These are phyloP conservation scores for Arvicanthis niloticus DNA, from an alignment of 2,113 vertebrate species.

Conservation along the genomic window DNA sequence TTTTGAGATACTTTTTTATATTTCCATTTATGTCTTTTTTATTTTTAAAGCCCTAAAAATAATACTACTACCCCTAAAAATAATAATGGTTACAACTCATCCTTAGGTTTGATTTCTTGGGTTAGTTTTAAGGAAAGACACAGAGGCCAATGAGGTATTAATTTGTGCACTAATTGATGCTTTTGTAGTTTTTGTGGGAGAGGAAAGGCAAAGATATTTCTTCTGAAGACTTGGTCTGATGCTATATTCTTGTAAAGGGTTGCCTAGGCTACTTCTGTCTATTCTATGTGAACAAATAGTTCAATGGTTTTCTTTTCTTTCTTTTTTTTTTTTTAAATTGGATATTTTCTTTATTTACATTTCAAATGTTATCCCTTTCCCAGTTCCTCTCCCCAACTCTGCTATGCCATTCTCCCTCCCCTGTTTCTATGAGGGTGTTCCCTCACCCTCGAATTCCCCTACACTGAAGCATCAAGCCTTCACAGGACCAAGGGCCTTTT, in stretches of 20 bases:
- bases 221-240: conserved; percentile 1
- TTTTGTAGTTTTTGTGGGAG: conserved; percentile 44
- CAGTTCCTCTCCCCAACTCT: no score
- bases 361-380: no score
- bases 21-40: neutral
- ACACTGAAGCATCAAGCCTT: no score
- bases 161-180: conserved; percentile 13
- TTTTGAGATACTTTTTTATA: conserved; percentile 55
- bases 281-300: neutral
- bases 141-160: neutral
- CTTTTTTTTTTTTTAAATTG: no score
- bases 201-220: conserved; percentile 21
- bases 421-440: no score
- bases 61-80: neutral
- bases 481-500: no score
- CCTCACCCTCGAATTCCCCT: no score
- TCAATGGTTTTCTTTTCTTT: neutral
- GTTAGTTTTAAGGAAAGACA: conserved; percentile 41
- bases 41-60: conserved; percentile 6
- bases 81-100: conserved; percentile 3
- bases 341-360: no score
- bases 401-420: no score
- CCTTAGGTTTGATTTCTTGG: conserved; percentile 27
- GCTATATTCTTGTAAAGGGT: neutral
- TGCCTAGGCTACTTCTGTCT: neutral